Percentiles rank a stretch among this genome's conserved stretches.
Evolutionary conservation across 2,113 vertebrate genomes (phyloP).

Genomic region (Drymodes brunneopygia): DNA sequence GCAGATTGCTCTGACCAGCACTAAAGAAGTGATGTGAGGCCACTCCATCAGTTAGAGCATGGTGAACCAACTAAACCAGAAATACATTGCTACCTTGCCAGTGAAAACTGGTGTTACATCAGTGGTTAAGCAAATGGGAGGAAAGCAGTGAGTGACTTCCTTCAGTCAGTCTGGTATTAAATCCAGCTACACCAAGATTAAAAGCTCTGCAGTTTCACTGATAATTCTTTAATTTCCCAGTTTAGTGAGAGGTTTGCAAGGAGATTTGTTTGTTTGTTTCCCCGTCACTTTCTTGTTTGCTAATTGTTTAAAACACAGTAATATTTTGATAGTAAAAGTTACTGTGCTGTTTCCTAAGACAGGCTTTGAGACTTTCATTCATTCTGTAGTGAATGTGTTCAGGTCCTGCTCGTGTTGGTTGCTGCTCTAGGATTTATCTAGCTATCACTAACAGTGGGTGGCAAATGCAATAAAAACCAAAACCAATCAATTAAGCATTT

Average conservation of each 20-base stretch:
- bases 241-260: background rate
- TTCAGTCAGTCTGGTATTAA: background rate
- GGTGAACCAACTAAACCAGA: background rate
- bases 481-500: slow-evolving; percentile 30
- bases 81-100: background rate
- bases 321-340: background rate
- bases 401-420: background rate
- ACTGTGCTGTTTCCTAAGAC: background rate
- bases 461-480: slow-evolving; percentile 33
- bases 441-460: slow-evolving; percentile 21
- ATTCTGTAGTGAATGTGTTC: background rate
- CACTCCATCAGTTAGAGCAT: background rate
- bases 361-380: background rate
- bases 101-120: background rate
- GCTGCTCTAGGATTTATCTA: slow-evolving; percentile 42
- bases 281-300: background rate
- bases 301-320: background rate
- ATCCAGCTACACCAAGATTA: background rate
- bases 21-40: background rate
- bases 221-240: background rate
- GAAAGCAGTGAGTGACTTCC: background rate
- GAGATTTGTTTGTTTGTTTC: background rate
- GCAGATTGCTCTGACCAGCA: background rate
- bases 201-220: background rate
- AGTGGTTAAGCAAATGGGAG: background rate